Evolutionary conservation across 2,888 invertebrate species (phyloP).

Genomic region (Drosophila neotestacea): DNA sequence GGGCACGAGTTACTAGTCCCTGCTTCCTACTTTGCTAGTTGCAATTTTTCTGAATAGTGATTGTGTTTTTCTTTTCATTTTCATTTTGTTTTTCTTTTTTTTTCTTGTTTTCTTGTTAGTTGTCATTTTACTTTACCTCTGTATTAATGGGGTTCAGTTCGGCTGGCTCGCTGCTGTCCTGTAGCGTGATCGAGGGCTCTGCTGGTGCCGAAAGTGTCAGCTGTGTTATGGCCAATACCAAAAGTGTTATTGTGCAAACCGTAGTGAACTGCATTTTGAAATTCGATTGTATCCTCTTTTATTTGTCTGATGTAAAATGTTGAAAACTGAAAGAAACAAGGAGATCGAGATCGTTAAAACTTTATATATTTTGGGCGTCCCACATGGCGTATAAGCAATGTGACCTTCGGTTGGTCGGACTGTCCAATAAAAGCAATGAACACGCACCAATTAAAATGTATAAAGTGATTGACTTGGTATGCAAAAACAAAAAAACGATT

Average conservation of each 20-base stretch:
- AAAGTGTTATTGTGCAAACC: slow-evolving; percentile 68
- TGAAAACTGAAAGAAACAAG: not conserved
- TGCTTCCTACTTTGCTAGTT: slow-evolving; percentile 29
- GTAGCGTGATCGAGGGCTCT: slow-evolving; percentile 68
- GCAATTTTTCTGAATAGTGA: not conserved
- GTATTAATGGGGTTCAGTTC: slow-evolving; percentile 84
- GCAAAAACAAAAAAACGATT: not conserved
- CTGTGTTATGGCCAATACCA: slow-evolving; percentile 45
- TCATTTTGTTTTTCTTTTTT: not conserved
- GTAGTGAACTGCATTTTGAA: slow-evolving; percentile 73
- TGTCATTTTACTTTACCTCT: slow-evolving; percentile 79
- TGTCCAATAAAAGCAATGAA: not conserved
- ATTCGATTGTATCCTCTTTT: not conserved
- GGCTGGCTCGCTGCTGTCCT: slow-evolving; percentile 63
- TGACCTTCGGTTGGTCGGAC: not conserved
- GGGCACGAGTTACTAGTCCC: not conserved
- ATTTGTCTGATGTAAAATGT: slow-evolving; percentile 3
- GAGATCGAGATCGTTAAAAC: not conserved
- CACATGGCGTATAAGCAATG: not conserved
- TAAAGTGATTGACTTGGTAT: not conserved
- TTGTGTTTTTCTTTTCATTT: not conserved
- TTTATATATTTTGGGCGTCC: not conserved
- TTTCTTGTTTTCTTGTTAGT: not conserved
- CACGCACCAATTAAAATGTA: not conserved
- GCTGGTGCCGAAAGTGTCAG: slow-evolving; percentile 52